Evolutionary conservation across 1,140 invertebrate species (phyloP).

Genomic region (Drosophila parvula): DNA sequence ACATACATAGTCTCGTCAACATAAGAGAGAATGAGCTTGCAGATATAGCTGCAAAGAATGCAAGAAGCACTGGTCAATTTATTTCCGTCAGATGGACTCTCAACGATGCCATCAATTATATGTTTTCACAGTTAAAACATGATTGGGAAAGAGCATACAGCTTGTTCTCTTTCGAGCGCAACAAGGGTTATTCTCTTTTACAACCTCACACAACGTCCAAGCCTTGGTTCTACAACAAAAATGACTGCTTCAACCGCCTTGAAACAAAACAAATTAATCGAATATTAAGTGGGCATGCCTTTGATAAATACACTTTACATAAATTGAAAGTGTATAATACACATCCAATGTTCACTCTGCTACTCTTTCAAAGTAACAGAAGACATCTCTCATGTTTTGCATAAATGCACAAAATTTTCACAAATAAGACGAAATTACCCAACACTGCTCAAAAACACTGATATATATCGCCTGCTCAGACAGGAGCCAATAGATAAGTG

Average conservation of each 20-base stretch:
- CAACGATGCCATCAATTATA: too few relatives aligned
- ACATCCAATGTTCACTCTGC: neutral
- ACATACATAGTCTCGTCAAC: neutral
- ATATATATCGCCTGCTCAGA: neutral
- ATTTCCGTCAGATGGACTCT: too few relatives aligned
- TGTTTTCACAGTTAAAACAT: neutral
- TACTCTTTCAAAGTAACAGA: too few relatives aligned
- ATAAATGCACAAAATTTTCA: neutral
- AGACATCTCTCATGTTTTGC: too few relatives aligned
- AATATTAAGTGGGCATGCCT: neutral
- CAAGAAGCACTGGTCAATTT: too few relatives aligned
- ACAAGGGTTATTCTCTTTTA: neutral
- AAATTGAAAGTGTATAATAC: constrained; percentile 3
- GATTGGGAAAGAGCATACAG: neutral
- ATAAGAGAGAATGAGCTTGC: neutral
- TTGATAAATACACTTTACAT: neutral
- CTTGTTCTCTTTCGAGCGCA: neutral
- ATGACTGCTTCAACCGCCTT: neutral
- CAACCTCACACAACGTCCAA: neutral
- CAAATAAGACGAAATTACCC: neutral
- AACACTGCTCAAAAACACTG: neutral
- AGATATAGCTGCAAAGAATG: too few relatives aligned
- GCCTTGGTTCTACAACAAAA: neutral
- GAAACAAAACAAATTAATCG: neutral
- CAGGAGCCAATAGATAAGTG: neutral